Percentiles rank a stretch among this genome's conserved stretches.
Conservation (phyloP, 2,797 vertebrate species). For the Bradypus variegatus region DNA sequence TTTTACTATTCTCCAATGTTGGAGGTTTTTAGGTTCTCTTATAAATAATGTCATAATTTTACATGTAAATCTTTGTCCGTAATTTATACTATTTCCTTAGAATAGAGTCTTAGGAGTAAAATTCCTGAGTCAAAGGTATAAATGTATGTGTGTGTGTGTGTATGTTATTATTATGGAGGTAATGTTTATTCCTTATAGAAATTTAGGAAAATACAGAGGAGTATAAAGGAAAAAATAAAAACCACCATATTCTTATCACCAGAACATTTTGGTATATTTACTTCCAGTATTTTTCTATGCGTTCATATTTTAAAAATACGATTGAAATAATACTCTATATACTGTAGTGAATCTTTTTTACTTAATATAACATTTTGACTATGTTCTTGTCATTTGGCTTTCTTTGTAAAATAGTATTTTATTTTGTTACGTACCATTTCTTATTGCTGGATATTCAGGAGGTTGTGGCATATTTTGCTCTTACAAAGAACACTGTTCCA, state of each 20-base stretch:
- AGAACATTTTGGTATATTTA: slow-evolving; percentile 23
- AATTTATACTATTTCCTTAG: not conserved
- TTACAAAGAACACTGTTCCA: not conserved
- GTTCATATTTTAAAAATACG: slow-evolving; percentile 16
- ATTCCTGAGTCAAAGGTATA: slow-evolving; percentile 6
- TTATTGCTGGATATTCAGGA: slow-evolving; percentile 7
- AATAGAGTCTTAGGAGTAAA: not conserved
- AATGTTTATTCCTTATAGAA: slow-evolving; percentile 3
- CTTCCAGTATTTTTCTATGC: slow-evolving; percentile 1
- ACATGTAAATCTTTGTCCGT: not conserved
- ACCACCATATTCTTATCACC: not conserved
- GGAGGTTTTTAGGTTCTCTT: not conserved
- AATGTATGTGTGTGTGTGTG: not conserved
- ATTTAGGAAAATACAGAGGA: slow-evolving; percentile 1
- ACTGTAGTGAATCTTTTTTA: not conserved
- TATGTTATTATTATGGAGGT: not conserved
- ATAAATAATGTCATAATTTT: not conserved
- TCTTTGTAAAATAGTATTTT: slow-evolving; percentile 18
- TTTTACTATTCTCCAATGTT: not conserved
- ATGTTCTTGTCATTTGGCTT: not conserved
- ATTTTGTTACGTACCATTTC: not conserved
- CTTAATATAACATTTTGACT: not conserved
- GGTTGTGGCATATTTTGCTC: slow-evolving; percentile 32
- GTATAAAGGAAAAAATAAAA: not conserved
- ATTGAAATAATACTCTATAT: not conserved